Base-by-base conservation (phyloP, 2,888 invertebrate genomes). In the Aspidapion aeneum region DNA sequence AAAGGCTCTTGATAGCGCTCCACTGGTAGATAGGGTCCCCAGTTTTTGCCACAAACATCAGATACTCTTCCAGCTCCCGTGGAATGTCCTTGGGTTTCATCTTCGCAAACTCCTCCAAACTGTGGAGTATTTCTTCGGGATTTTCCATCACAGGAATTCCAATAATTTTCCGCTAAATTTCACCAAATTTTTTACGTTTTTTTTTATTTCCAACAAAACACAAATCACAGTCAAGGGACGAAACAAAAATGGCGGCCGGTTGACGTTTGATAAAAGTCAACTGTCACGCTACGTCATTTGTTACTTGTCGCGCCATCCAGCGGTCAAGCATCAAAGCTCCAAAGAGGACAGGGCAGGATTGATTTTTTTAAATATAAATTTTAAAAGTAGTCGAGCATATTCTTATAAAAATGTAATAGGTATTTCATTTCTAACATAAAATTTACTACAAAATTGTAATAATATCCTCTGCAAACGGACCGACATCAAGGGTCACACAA, bases 1-100 rank as follows among this genome's bases (percentile, higher is more conserved):
- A 93, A 71, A 97, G 86, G 77, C 90, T 89, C 80, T 94, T 94
- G 58, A 96, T 86, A 68, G 91, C 84, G 55, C 90, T 83, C 96
- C 96, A 97, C 75, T 94, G 94, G 78, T 94, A 96, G 69, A 96
- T 88, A 49, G 94, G 94, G 82, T 96, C 94, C 68, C 97, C 96
- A 74, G 95, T 96, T 80, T 92, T 92, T 2, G 96, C 96, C 70
- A 97, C 94, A 82, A 91, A 91, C 70, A 86, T 86, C 70, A 97
- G 84, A 78, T 95, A 96, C 65, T 94, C 94, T 74, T 96, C 95
- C 65, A 97, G 83, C 76, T 94, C 90, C 67, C 90, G 87, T 18
- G 96, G 94, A 73, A 96, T 94, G 73, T 91, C 91, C 78, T 90
- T 90, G 16, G 88, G 87, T 72, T 85, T 84, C 52, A 83, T 66